Conservation (phyloP, 2,797 vertebrate genomes). For the Pseudochaenichthys georgianus region DNA sequence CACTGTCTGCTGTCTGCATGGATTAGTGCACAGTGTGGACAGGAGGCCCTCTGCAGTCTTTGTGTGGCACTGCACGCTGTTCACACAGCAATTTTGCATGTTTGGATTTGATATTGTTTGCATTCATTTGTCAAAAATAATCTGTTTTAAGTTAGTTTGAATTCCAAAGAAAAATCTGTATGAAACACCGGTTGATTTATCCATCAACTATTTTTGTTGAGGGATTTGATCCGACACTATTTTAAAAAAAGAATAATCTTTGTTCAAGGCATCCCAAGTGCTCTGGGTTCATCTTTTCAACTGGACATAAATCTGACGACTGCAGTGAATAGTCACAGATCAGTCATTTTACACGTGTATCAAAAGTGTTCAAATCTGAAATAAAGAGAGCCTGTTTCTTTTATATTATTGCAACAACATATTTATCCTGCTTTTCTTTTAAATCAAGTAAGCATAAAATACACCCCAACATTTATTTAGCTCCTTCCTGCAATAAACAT, state of each 20-base stretch:
- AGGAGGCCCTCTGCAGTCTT: conserved; percentile 57
- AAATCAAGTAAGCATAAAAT: neutral
- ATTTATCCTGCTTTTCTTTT: neutral
- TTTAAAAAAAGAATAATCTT: neutral
- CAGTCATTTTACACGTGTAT: neutral
- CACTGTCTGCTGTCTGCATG: conserved; percentile 6
- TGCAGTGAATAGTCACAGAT: neutral
- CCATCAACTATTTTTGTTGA: neutral
- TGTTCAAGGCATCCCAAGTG: neutral
- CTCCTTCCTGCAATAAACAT: neutral
- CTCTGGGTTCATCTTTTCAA: neutral
- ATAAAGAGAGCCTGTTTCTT: neutral
- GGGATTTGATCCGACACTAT: neutral
- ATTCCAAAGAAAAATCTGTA: neutral
- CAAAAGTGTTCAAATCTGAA: conserved; percentile 1
- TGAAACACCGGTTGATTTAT: neutral
- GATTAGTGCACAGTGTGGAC: neutral
- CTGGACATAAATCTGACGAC: neutral
- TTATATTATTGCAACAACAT: neutral
- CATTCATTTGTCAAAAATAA: neutral
- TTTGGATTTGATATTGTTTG: neutral
- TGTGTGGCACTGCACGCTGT: conserved; percentile 6
- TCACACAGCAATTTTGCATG: neutral
- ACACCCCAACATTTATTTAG: neutral
- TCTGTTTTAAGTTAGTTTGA: neutral